Evolutionary conservation across 2,888 invertebrate genomes (phyloP), one percentile per base, ranked within the genome.

Genomic region (Mythimna lalbum): DNA sequence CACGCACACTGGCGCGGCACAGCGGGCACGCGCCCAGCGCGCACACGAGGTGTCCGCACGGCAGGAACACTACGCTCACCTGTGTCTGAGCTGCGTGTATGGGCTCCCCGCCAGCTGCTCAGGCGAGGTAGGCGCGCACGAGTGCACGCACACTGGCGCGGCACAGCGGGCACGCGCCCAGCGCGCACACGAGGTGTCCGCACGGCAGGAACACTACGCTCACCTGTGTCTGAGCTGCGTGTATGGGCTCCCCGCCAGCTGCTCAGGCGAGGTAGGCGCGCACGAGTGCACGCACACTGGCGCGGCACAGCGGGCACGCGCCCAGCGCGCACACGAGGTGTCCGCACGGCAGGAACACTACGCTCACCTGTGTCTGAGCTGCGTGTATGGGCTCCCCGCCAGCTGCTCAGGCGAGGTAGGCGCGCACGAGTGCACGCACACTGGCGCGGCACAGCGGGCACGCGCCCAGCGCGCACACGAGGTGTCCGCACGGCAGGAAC

Each of bases 251-350:
- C 2, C 12, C 10, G 33, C 12, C n/a, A 27, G 62, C 23, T n/a
- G 36, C 73, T 76, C 92, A 95, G 80, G 94, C 95, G 86, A 94
- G 93, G 89, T 49, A 90, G 99, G 97, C 33, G 99, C 99, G 90
- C 99, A 99, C 97, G 99, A 98, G 47, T n/a, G 47, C 47, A 19
- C 47, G 47, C n/a, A 49, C 47, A 9, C 43, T 43, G 17, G 97
- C 97, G 72, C 99, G 97, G 92, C 99, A 99, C 90, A 99, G 97
- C 31, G 99, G 99, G 90, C 99, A 99, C 97, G 99, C 92, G 97
- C 97, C 96, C 69, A 99, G 96, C 87, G 98, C 98, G 2, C 6
- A 33, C 6, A 39, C 39, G 12, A 39, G 39, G 39, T 39, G 39
- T 2, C 39, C 39, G 10, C 10, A 39, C 39, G 39, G 39, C 39